Conservation (phyloP, 2,797 vertebrate genomes). For the Chloroceryle inda region DNA sequence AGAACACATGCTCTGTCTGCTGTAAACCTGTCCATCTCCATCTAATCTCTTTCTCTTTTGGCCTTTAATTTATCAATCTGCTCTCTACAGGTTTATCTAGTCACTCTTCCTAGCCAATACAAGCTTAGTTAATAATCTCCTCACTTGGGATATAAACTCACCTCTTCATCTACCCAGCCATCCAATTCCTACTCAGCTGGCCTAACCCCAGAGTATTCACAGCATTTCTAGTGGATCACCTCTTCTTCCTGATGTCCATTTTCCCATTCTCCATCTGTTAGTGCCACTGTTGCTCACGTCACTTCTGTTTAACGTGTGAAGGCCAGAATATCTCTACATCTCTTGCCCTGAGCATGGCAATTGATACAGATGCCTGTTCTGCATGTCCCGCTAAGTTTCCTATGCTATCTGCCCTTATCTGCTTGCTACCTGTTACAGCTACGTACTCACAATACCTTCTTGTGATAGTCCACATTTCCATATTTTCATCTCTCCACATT, state of each 20-base stretch:
- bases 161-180: background rate
- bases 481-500: background rate
- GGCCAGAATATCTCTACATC: background rate
- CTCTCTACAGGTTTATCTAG: background rate
- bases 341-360: background rate
- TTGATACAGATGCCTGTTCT: background rate
- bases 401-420: background rate
- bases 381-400: background rate
- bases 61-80: background rate
- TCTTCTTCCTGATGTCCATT: background rate
- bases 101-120: background rate
- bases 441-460: background rate
- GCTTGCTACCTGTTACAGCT: background rate
- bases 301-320: background rate
- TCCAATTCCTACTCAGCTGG: background rate
- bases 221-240: background rate
- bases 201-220: background rate
- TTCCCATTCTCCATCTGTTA: background rate
- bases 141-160: background rate
- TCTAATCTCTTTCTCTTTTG: background rate
- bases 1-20: background rate
- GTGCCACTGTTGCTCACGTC: background rate
- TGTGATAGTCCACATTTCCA: background rate
- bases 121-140: background rate
- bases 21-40: background rate